phyloP scores from a whole-genome alignment of 1,140 invertebrate genomes.

The Cydia fagiglandana region DNA sequence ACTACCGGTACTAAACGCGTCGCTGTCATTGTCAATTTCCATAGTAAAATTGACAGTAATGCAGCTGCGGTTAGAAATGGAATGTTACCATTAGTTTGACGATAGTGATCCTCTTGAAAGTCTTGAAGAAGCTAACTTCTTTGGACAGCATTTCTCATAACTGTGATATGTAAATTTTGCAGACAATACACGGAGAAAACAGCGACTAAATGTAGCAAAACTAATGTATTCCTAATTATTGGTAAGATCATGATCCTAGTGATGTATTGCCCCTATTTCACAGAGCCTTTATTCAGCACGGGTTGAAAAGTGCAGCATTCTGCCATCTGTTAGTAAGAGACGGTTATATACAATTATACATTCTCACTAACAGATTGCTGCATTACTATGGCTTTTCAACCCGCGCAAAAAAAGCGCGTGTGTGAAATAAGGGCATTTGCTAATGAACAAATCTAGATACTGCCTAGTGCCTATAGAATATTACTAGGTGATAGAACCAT shows the following conservation, averaged over 20 bases:
- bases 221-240: slow-evolving; percentile 27
- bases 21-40: no score
- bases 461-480: slow-evolving; percentile 61
- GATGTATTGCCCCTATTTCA: slow-evolving; percentile 41
- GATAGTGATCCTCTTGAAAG: neutral
- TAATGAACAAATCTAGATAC: slow-evolving; percentile 49
- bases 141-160: slow-evolving; percentile 14
- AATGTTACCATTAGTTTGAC: no score
- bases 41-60: no score
- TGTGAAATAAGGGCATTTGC: neutral
- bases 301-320: neutral
- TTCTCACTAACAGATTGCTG: no score
- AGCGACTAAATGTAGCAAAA: neutral
- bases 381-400: neutral
- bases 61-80: no score
- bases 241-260: slow-evolving; percentile 50
- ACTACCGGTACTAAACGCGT: no score
- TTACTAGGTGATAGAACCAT: slow-evolving; percentile 57
- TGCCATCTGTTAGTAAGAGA: no score
- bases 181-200: slow-evolving; percentile 33
- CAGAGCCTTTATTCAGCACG: neutral
- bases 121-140: neutral
- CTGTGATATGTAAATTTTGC: slow-evolving; percentile 37
- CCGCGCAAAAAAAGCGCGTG: neutral
- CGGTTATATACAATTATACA: no score